Evolutionary conservation across 2,797 vertebrate genomes (phyloP).

Genomic region (Channa striata): DNA sequence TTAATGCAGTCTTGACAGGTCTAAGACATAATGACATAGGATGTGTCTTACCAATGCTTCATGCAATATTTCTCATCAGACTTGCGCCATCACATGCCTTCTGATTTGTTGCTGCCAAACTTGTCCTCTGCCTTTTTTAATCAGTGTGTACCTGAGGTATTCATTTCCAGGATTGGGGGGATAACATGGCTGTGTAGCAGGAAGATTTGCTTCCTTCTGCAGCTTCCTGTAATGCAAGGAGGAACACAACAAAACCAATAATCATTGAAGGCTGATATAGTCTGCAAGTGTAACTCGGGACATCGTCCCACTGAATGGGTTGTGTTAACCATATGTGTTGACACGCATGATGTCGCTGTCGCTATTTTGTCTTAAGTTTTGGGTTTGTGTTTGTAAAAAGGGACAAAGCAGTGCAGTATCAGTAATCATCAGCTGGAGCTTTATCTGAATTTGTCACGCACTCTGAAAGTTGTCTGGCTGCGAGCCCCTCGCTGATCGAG

Average conservation of each 20-base stretch:
- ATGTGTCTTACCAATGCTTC: conserved; percentile 35
- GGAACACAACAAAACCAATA: conserved; percentile 31
- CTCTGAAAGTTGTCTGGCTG: conserved; percentile 63
- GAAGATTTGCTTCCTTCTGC: conserved; percentile 23
- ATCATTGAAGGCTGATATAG: conserved; percentile 18
- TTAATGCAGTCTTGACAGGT: conserved; percentile 66
- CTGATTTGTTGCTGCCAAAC: conserved; percentile 5
- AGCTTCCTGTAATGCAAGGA: conserved; percentile 43
- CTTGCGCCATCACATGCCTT: conserved; percentile 2
- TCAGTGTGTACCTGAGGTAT: neutral
- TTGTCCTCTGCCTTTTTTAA: neutral
- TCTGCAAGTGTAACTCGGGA: conserved; percentile 23
- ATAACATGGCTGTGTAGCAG: neutral
- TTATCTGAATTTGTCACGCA: conserved; percentile 75
- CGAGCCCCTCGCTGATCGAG: conserved; percentile 57
- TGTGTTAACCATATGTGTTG: conserved; percentile 1
- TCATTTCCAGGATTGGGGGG: neutral
- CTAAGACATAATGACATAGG: conserved; percentile 54
- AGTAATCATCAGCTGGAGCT: conserved; percentile 62
- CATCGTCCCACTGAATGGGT: conserved; percentile 8
- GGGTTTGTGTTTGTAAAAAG: conserved; percentile 24
- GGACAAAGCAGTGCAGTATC: conserved; percentile 39
- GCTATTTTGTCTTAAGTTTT: conserved; percentile 46
- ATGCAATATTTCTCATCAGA: conserved; percentile 39
- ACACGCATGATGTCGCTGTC: conserved; percentile 36